Percentiles rank a stretch among this genome's conserved stretches.
Conservation (phyloP, 2,113 vertebrate genomes). For the Eolophus roseicapilla region DNA sequence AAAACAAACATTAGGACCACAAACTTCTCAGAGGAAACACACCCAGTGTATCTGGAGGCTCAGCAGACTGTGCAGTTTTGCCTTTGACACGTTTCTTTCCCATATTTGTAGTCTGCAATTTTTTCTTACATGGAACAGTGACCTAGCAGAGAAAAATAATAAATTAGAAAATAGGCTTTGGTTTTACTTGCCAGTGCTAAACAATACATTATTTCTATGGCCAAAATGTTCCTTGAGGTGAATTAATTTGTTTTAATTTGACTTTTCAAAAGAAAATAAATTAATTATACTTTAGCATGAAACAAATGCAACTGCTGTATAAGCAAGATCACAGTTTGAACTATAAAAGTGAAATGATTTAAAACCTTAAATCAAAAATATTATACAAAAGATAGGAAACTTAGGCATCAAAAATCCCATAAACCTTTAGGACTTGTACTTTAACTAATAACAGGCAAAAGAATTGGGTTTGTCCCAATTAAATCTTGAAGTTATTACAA, state of each 20-base stretch:
- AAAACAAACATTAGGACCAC: background rate
- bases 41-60: conserved; percentile 61
- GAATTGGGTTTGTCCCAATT: background rate
- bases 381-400: background rate
- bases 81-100: conserved; percentile 79
- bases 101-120: conserved; percentile 63
- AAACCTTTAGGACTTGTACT: background rate
- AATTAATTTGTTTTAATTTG: background rate
- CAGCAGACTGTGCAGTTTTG: conserved; percentile 60
- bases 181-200: background rate
- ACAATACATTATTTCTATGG: background rate
- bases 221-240: background rate
- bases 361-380: background rate
- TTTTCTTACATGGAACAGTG: conserved; percentile 55
- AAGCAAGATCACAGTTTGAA: background rate
- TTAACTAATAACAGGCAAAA: background rate
- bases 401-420: background rate
- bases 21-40: background rate
- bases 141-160: conserved; percentile 49
- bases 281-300: background rate
- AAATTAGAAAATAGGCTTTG: background rate
- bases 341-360: background rate
- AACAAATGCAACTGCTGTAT: background rate
- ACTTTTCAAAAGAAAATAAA: background rate
- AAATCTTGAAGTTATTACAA: background rate